These are phyloP conservation scores for Acrocephalus arundinaceus DNA, from an alignment of 2,113 vertebrate genomes.

Conservation along the genomic window DNA sequence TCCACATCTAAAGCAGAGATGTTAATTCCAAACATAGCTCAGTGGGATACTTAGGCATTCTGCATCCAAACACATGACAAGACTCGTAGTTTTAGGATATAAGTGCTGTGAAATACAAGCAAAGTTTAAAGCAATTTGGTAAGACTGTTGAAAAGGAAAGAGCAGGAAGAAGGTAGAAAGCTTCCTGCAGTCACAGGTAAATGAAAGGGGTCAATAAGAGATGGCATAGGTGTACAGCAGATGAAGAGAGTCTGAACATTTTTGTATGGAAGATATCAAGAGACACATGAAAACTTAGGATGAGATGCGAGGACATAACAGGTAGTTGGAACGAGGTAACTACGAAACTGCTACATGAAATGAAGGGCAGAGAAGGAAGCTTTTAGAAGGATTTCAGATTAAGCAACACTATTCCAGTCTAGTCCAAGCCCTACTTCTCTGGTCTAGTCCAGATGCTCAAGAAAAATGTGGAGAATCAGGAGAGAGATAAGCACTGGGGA, in stretches of 20 bases:
- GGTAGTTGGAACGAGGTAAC: neutral
- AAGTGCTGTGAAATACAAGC: neutral
- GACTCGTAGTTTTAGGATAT: neutral
- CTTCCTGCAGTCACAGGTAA: neutral
- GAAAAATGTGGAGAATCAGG: neutral
- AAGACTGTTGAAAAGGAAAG: neutral
- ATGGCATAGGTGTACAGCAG: neutral
- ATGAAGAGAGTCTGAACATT: neutral
- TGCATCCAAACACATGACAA: neutral
- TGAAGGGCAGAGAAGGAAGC: neutral
- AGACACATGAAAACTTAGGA: neutral
- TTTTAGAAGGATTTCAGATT: neutral
- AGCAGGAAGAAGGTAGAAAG: neutral
- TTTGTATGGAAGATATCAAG: neutral
- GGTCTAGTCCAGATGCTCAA: neutral
- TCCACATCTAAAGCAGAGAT: neutral
- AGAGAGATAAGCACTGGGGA: neutral
- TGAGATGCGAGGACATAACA: neutral
- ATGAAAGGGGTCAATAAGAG: neutral
- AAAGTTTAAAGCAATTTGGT: neutral
- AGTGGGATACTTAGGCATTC: neutral
- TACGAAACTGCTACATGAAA: neutral
- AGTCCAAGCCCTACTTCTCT: neutral
- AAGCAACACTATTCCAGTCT: neutral
- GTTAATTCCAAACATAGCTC: neutral